Evolutionary conservation across 2,113 vertebrate species (phyloP).

Genomic region (Glareola pratincola): DNA sequence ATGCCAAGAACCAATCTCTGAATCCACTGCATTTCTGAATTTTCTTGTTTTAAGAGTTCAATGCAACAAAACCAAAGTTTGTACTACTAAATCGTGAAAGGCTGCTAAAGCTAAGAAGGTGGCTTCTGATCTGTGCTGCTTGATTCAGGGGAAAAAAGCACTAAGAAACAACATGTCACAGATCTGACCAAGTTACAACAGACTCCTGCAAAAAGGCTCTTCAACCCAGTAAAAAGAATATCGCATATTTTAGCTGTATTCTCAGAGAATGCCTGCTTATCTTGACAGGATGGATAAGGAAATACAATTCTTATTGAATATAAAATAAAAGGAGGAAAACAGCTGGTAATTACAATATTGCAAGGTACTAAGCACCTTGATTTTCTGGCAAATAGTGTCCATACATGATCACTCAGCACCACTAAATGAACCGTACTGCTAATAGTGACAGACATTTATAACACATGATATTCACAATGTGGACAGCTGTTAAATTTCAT

Average conservation of each 20-base stretch:
- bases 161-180: not conserved
- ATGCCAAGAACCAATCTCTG: not conserved
- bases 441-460: not conserved
- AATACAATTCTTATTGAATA: not conserved
- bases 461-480: conserved; percentile 6
- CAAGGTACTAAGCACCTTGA: conserved; percentile 22
- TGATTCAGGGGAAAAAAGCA: not conserved
- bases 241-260: not conserved
- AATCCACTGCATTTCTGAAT: not conserved
- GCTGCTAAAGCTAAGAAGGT: not conserved
- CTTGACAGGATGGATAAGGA: not conserved
- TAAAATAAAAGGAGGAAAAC: conserved; percentile 10
- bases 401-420: not conserved
- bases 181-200: not conserved
- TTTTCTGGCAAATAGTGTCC: conserved; percentile 35
- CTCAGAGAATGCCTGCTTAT: not conserved
- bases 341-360: conserved; percentile 5
- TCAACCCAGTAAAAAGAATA: not conserved
- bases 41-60: not conserved
- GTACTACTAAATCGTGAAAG: not conserved
- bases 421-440: not conserved
- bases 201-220: not conserved
- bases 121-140: not conserved
- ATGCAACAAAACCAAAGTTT: not conserved
- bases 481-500: conserved; percentile 49